A percentile compares a stretch with the other conserved stretches of the same genome.
Evolutionary conservation across 2,888 invertebrate genomes (phyloP).

Genomic region (Tenodera sinensis): DNA sequence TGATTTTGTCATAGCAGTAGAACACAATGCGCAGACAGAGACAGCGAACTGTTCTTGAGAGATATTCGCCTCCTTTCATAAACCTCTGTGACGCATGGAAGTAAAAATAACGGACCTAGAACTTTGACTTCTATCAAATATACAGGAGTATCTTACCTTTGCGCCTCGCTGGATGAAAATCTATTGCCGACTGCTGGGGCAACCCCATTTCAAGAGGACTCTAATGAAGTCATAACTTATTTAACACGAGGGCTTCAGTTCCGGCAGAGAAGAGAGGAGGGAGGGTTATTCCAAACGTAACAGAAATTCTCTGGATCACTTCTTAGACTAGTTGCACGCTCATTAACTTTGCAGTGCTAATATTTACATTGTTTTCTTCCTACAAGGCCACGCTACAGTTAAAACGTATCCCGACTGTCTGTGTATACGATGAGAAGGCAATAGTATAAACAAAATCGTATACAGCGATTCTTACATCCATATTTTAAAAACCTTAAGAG

Average conservation of each 20-base stretch:
- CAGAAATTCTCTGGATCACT: neutral
- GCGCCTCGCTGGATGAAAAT: neutral
- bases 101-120: too few relatives aligned
- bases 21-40: too few relatives aligned
- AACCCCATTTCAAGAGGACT: neutral
- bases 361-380: neutral
- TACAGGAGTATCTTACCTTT: neutral
- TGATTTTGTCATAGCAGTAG: too few relatives aligned
- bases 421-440: neutral
- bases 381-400: neutral
- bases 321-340: neutral
- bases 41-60: too few relatives aligned
- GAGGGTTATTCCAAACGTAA: neutral
- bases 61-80: too few relatives aligned
- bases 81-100: too few relatives aligned
- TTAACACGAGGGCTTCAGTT: neutral
- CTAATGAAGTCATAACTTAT: neutral
- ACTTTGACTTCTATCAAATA: neutral
- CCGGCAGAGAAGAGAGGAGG: neutral
- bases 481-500: too few relatives aligned
- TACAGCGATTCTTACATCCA: too few relatives aligned
- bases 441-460: neutral
- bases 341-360: neutral
- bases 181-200: neutral
- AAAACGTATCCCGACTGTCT: neutral